Base-by-base conservation (phyloP, 2,113 vertebrate genomes). In the Dipodomys stephensi region DNA sequence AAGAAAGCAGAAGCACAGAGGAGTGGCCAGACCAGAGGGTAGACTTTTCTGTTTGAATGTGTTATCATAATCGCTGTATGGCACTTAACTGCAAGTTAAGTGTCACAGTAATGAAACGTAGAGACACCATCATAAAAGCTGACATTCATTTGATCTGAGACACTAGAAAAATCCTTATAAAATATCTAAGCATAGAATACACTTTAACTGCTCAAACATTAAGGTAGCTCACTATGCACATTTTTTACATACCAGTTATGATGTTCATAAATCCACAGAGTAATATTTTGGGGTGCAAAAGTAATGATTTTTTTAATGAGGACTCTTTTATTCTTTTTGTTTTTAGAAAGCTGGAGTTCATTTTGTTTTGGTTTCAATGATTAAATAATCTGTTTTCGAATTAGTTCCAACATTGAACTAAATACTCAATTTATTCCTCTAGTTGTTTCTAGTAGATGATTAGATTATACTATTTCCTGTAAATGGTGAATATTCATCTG, bases 321-420 rank as follows among this genome's bases (percentile, higher is more conserved):
- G 7, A 18, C 39, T 76, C n/a, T 72, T 57, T 57, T 16, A 57
- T 28, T 6, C 15, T 35, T 73, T 12, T 39, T 18, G 53, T 39
- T 60, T 73, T 39, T 30, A 60, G 79, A 72, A 76, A 16, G 13
- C 13, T n/a, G 7, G 81, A 27, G 16, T 53, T 83, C 60, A 9
- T 46, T 93, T 94, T 91, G 2, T 39, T 74, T 68, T 89, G 73
- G 27, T 6, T 74, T 83, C 67, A 60, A 44, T 86, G 16, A 76
- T 86, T 69, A 88, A 87, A 67, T 68, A 6, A 71, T 60, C 5
- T 90, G 9, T 46, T 49, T 82, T 78, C 44, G 35, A 27, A 46
- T 32, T 82, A 76, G 49, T 30, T 93, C 7, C 30, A 78, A 62
- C 1, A 22, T 39, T 1, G 5, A 86, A 83, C 7, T 11, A 94